These are phyloP conservation scores for Buphagus erythrorhynchus DNA, from an alignment of 2,797 vertebrate genomes.

Conservation along the genomic window DNA sequence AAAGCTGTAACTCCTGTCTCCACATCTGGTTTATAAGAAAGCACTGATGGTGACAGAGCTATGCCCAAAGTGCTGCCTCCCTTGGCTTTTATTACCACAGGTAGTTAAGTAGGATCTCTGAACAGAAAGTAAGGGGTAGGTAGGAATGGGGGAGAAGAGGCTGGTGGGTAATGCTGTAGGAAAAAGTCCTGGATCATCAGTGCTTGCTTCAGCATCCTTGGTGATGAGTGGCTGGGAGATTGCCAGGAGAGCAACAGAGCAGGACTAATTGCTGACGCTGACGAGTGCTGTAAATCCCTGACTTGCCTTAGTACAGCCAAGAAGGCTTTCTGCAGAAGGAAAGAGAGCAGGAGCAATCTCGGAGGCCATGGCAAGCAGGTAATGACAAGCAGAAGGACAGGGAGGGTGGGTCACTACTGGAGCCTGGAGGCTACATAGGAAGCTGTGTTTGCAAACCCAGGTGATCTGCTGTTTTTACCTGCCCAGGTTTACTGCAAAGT, in stretches of 20 bases:
- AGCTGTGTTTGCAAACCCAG: not conserved
- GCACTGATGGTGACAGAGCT: not conserved
- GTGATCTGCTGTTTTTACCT: not conserved
- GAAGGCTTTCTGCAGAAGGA: not conserved
- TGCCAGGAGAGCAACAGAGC: not conserved
- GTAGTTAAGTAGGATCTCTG: not conserved
- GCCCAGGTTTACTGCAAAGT: not conserved
- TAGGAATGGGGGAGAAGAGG: not conserved
- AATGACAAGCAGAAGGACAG: not conserved
- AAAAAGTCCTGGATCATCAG: not conserved
- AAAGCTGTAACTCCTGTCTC: not conserved
- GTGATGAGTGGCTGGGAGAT: not conserved
- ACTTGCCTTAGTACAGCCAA: not conserved
- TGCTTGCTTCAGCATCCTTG: not conserved
- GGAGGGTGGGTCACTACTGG: not conserved
- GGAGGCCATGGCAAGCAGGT: not conserved
- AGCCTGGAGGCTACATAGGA: not conserved
- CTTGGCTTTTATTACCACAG: not conserved
- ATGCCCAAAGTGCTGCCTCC: not conserved
- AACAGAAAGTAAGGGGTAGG: not conserved
- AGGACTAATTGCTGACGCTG: slow-evolving; percentile 38
- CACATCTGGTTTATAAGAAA: not conserved
- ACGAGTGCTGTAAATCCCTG: not conserved
- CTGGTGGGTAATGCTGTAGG: not conserved
- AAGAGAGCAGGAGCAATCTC: not conserved